Conservation (phyloP, 1,140 invertebrate genomes). For the Dreissena rostriformis region DNA sequence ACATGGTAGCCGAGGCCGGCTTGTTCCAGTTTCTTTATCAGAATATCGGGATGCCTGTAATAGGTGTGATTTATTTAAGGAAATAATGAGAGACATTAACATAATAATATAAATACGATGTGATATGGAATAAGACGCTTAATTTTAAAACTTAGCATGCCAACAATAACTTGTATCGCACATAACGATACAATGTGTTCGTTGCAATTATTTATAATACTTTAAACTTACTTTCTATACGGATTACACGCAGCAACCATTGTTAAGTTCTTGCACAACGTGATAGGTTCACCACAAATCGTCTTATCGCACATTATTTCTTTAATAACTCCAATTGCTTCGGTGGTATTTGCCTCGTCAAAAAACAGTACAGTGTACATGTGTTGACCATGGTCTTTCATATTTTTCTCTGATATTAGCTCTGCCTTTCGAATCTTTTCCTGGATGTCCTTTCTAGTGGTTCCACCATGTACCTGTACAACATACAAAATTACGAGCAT, state of each 20-base stretch:
- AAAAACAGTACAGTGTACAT: slow-evolving; percentile 65
- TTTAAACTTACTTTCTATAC: slow-evolving; percentile 70
- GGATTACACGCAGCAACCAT: slow-evolving; percentile 77
- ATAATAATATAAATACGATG: not conserved
- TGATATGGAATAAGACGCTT: not conserved
- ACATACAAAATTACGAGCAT: no score
- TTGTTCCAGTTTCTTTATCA: slow-evolving; percentile 74
- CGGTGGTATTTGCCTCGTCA: slow-evolving; percentile 79
- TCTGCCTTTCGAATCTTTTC: slow-evolving; percentile 67
- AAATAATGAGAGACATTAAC: not conserved
- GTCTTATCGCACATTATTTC: slow-evolving; percentile 77
- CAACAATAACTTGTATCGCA: no score
- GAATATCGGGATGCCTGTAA: slow-evolving; percentile 72
- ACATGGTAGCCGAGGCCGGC: slow-evolving; percentile 77
- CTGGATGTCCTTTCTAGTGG: slow-evolving; percentile 67
- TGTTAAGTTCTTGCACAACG: slow-evolving; percentile 62
- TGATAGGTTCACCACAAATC: slow-evolving; percentile 64
- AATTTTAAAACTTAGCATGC: not conserved
- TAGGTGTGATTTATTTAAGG: not conserved
- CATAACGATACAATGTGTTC: no score
- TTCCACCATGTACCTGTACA: slow-evolving; percentile 75
- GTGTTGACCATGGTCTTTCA: not conserved
- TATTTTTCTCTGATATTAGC: slow-evolving; percentile 6
- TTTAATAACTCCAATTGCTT: slow-evolving; percentile 75
- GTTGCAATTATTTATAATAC: no score